Conservation (phyloP, 2,888 invertebrate species). For the Galerucella calmariensis region DNA sequence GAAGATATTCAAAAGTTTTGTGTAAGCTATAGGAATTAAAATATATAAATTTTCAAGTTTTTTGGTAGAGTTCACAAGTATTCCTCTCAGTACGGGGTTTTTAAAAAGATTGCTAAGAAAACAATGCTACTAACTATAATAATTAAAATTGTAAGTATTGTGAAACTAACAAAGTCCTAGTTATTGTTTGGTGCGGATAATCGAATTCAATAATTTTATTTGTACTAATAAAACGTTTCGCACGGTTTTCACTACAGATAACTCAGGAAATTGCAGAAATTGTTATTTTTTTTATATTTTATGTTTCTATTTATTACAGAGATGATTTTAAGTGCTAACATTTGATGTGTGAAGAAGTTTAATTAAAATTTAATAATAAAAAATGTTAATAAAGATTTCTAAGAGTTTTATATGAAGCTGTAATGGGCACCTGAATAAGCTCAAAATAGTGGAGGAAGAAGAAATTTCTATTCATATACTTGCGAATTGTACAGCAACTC, state of each 20-base stretch:
- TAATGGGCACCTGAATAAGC: too few relatives aligned
- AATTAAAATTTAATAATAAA: background rate
- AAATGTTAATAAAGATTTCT: too few relatives aligned
- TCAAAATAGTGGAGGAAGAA: too few relatives aligned
- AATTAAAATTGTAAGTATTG: background rate
- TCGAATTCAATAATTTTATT: conserved; percentile 1
- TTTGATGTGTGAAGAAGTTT: background rate
- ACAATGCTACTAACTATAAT: background rate
- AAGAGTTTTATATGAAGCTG: too few relatives aligned
- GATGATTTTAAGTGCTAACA: background rate
- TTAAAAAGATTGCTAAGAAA: too few relatives aligned
- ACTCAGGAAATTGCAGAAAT: conserved; percentile 10
- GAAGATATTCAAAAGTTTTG: background rate
- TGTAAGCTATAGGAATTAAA: too few relatives aligned
- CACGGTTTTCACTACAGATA: conserved; percentile 3
- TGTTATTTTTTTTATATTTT: background rate
- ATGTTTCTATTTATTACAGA: background rate
- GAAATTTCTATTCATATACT: too few relatives aligned
- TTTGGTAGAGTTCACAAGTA: too few relatives aligned
- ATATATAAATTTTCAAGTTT: too few relatives aligned
- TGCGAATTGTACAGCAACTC: too few relatives aligned
- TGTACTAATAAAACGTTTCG: conserved; percentile 10
- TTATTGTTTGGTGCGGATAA: background rate
- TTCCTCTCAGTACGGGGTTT: too few relatives aligned
- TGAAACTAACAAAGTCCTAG: background rate